Percentiles rank a stretch among this genome's conserved stretches.
These are phyloP conservation scores for Pseudococcus longispinus DNA, from an alignment of 2,888 invertebrate genomes.

Conservation along the genomic window DNA sequence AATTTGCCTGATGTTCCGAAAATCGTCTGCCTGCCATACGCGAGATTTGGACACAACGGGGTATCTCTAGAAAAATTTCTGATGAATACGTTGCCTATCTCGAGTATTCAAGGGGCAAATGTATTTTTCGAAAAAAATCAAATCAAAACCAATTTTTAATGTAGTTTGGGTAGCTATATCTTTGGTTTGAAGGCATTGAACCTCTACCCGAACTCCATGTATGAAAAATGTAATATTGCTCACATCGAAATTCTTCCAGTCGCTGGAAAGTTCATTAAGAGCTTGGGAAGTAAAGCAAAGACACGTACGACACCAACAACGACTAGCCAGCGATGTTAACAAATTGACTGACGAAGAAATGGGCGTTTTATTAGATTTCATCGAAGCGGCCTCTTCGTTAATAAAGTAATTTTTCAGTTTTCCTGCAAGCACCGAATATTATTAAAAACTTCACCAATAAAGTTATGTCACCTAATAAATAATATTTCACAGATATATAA, in stretches of 20 bases:
- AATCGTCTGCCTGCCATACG: too few relatives aligned
- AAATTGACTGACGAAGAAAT: conserved; percentile 70
- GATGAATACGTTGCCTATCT: too few relatives aligned
- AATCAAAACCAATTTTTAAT: too few relatives aligned
- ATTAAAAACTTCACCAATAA: neutral
- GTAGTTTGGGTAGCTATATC: too few relatives aligned
- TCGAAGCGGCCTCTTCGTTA: conserved; percentile 84
- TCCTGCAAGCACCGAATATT: neutral
- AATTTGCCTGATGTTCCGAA: too few relatives aligned
- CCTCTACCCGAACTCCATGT: too few relatives aligned
- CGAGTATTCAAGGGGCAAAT: too few relatives aligned
- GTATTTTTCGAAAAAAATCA: too few relatives aligned
- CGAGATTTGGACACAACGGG: too few relatives aligned
- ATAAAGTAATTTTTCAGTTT: conserved; percentile 73
- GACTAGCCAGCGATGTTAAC: conserved; percentile 61
- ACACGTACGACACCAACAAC: conserved; percentile 64
- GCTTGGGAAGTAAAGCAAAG: conserved; percentile 86
- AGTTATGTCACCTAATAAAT: neutral
- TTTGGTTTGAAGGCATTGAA: too few relatives aligned
- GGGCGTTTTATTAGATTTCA: conserved; percentile 75
- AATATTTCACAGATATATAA: conserved; percentile 63
- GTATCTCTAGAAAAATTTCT: too few relatives aligned
- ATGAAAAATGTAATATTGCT: neutral
- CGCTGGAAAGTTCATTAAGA: conserved; percentile 87
- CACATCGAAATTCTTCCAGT: conserved; percentile 64